Base-by-base conservation (phyloP, 2,888 invertebrate species). In the Tachina fera region DNA sequence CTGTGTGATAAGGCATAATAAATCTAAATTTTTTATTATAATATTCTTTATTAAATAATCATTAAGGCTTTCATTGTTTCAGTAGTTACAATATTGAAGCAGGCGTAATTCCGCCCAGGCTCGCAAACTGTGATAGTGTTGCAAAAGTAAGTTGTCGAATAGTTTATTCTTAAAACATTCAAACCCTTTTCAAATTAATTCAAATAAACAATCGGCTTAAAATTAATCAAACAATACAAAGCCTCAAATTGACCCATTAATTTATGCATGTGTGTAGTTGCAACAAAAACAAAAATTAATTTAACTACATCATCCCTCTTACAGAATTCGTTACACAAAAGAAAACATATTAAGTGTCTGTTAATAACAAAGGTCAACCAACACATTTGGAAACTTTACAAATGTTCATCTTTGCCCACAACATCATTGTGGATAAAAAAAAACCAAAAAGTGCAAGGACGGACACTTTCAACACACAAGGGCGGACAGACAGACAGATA, bases 351-450 rank as follows among this genome's bases (percentile, higher is more conserved):
- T 43, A 74, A 60, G 45, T 74, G 74, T 60, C 45, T 53, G 60
- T 67, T 81, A 74, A 81, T 60, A 16, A 31, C 60, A 68, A 81
- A 74, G 74, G 67, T 81, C 81, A 79, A 45, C 51, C 61, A 80
- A 60, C 51, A 74, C 49, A 49, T 72, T 72, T 65, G 22, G 43
- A 58, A 60, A 43, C 43, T 49, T 39, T 82, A 82, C 68, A 82
- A 61, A 61, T 81, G 68, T 68, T 63, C 60, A 70, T 70, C 83
- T 79, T 47, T 78, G 61, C 65, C 61, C 53, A 60, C 65, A 60
- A 47, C 61, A 75, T 68, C 43, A 70, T 65, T 72, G 41, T 72
- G 45, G 71, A 75, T 31, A 65, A 41, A 67, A 70, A 58, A 41
- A 65, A n/a, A 79, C 49, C 43, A 19, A 72, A 31, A 31, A 58